These are phyloP conservation scores for Hipparchia semele DNA, from an alignment of 2,888 invertebrate genomes.

Conservation along the genomic window DNA sequence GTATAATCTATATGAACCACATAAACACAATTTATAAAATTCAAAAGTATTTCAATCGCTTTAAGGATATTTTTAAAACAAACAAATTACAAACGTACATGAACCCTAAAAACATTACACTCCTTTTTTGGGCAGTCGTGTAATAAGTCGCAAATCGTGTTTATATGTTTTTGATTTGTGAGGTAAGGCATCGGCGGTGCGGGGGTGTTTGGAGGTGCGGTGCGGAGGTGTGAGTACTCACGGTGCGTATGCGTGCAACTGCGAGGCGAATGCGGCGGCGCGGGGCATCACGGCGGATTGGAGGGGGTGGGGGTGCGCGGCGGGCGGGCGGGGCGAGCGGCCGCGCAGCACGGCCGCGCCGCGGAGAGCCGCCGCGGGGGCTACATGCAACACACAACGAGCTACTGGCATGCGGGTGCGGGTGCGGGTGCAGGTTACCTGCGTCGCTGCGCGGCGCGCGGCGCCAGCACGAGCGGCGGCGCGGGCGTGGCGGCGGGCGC, in stretches of 20 bases:
- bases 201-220: constrained; percentile 21
- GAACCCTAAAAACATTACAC: no score
- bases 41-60: neutral
- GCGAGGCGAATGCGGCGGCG: constrained; percentile 89
- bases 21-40: neutral
- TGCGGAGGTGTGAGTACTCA: constrained; percentile 84
- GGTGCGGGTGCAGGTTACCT: constrained; percentile 53
- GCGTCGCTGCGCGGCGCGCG: constrained; percentile 88
- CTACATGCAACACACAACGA: constrained; percentile 79
- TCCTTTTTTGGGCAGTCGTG: no score
- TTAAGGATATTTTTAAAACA: neutral
- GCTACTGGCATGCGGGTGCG: constrained; percentile 63
- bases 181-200: constrained; percentile 10
- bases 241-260: constrained; percentile 95
- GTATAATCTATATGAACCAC: neutral
- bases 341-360: constrained; percentile 86
- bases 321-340: constrained; percentile 87
- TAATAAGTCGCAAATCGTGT: neutral
- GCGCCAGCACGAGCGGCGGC: constrained; percentile 88
- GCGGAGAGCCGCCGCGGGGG: constrained; percentile 86
- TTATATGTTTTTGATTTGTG: neutral
- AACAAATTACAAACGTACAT: no score
- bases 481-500: constrained; percentile 84
- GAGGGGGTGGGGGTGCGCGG: constrained; percentile 59
- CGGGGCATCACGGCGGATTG: constrained; percentile 84